These are phyloP conservation scores for Gnathonemus longibarbis DNA, from an alignment of 2,113 vertebrate genomes.

Conservation along the genomic window DNA sequence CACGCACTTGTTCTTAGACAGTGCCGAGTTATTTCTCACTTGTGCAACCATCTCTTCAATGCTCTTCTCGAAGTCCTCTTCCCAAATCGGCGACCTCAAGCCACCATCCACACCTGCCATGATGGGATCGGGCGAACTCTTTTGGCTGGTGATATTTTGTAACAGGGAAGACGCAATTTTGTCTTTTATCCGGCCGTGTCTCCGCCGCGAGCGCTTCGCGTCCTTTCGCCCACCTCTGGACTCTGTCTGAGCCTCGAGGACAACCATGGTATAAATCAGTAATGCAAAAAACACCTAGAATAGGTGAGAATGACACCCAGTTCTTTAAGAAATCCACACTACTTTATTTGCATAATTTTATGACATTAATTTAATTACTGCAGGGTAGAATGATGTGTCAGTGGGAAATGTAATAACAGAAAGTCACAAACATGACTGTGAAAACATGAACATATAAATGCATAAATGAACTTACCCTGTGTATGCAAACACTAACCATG, in stretches of 20 bases:
- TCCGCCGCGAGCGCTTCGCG: constrained; percentile 25
- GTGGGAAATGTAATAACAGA: background rate
- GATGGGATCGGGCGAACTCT: constrained; percentile 36
- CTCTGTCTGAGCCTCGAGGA: constrained; percentile 26
- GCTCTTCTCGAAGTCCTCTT: constrained; percentile 68
- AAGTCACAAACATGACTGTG: background rate
- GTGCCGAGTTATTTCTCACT: constrained; percentile 64
- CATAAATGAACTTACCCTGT: constrained; percentile 16
- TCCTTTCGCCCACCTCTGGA: constrained; percentile 24
- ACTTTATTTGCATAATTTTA: background rate
- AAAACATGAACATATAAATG: background rate
- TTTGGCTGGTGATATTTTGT: constrained; percentile 22
- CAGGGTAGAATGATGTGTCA: background rate
- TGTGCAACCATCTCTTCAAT: constrained; percentile 72
- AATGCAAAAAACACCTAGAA: constrained; percentile 23
- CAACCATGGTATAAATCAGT: constrained; percentile 19
- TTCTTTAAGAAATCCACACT: background rate
- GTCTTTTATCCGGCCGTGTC: constrained; percentile 23
- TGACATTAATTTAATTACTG: background rate
- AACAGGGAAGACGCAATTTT: constrained; percentile 4
- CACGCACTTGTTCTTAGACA: constrained; percentile 60
- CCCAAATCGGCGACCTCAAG: constrained; percentile 17
- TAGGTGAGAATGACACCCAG: background rate
- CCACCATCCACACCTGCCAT: constrained; percentile 30
- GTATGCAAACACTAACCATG: constrained; percentile 12